These are phyloP conservation scores for Phenganax stokvisi DNA, from an alignment of 92 coral and sea anemone species.

Conservation along the genomic window DNA sequence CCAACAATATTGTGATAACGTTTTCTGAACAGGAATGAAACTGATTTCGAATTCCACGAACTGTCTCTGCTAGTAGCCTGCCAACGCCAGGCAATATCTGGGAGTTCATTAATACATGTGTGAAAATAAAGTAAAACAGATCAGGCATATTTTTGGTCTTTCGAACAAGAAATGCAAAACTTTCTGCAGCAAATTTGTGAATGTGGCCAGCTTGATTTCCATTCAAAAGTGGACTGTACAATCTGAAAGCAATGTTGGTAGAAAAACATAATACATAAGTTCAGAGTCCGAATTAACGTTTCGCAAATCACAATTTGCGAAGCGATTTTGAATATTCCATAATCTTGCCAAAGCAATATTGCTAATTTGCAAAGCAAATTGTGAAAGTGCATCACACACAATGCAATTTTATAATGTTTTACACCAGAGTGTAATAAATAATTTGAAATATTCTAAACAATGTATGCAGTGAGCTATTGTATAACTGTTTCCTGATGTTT, in stretches of 20 bases:
- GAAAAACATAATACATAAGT: neutral
- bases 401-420: no score
- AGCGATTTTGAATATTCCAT: no score
- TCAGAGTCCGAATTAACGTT: no score
- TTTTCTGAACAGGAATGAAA: constrained; percentile 79
- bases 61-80: constrained; percentile 69
- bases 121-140: constrained; percentile 55
- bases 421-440: no score
- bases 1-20: constrained; percentile 57
- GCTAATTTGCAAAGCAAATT: no score
- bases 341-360: no score
- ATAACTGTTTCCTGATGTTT: no score
- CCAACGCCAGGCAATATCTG: constrained; percentile 79
- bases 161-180: constrained; percentile 84
- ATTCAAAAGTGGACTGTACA: constrained; percentile 70
- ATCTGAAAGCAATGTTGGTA: constrained; percentile 40
- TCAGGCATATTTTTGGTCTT: constrained; percentile 62
- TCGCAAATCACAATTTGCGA: no score
- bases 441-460: no score
- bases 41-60: constrained; percentile 75
- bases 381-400: no score
- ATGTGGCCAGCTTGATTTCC: constrained; percentile 68
- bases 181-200: constrained; percentile 90
- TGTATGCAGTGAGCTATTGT: no score
- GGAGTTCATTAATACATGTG: constrained; percentile 45